These are phyloP conservation scores for Pungitius pungitius DNA, from an alignment of 2,113 vertebrate species.

Conservation along the genomic window DNA sequence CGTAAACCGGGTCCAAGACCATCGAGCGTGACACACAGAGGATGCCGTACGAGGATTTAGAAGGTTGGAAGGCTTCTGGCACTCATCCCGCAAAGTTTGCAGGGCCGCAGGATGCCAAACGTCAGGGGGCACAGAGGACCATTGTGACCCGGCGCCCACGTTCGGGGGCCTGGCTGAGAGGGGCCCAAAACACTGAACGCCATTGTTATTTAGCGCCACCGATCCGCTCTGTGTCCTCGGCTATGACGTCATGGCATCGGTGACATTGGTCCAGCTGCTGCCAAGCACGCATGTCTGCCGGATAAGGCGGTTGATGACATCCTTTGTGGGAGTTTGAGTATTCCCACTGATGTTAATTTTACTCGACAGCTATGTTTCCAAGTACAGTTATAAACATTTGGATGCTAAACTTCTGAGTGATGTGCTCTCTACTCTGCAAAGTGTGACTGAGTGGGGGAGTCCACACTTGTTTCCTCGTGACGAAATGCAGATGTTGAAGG, in stretches of 20 bases:
- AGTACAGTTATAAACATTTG: no score
- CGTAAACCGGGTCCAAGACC: constrained; percentile 34
- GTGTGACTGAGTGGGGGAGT: constrained; percentile 39
- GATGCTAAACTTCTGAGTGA: no score
- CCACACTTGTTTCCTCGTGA: constrained; percentile 55
- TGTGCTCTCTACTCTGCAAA: constrained; percentile 17
- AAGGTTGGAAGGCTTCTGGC: constrained; percentile 48
- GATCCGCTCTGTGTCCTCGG: constrained; percentile 49
- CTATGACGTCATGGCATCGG: constrained; percentile 61
- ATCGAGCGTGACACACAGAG: constrained; percentile 32
- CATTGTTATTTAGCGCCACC: constrained; percentile 65
- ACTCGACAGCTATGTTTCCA: neutral
- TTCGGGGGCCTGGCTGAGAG: constrained; percentile 61
- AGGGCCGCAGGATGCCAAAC: constrained; percentile 59
- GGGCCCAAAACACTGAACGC: constrained; percentile 67
- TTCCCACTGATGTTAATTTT: neutral
- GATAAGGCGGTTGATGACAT: constrained; percentile 23
- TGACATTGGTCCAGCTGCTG: constrained; percentile 68
- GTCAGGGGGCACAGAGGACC: constrained; percentile 69
- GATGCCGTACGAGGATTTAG: constrained; percentile 41
- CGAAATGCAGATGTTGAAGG: constrained; percentile 59
- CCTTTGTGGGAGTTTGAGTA: neutral
- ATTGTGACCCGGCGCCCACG: constrained; percentile 69
- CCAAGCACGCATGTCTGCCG: constrained; percentile 28
- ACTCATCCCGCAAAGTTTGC: constrained; percentile 49